Conservation (phyloP, 1,140 invertebrate genomes). For the Rhysida immarginata region DNA sequence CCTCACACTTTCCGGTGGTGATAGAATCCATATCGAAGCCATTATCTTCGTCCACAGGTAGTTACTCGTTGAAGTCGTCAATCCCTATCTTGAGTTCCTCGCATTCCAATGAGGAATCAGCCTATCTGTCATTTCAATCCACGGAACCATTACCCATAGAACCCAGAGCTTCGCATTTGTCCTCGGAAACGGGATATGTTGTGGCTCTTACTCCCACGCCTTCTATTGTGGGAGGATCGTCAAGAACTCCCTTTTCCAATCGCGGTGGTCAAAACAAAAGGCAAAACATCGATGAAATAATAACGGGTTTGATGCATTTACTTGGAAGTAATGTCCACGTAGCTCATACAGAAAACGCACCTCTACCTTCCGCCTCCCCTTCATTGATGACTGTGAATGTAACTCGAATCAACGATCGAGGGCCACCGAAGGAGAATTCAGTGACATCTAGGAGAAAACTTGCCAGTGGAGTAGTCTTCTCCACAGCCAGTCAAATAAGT, state of each 20-base stretch:
- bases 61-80: no score
- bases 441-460: background rate
- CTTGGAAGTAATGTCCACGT: background rate
- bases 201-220: background rate
- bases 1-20: no score
- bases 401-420: conserved; percentile 70
- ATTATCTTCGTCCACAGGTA: no score
- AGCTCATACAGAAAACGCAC: background rate
- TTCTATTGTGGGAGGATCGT: background rate
- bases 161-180: no score
- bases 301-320: background rate
- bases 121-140: no score
- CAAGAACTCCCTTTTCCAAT: background rate
- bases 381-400: conserved; percentile 7
- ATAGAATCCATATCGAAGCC: no score
- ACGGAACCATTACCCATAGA: no score
- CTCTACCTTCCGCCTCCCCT: background rate
- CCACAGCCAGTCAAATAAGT: background rate
- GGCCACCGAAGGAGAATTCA: conserved; percentile 33
- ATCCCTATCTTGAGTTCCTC: no score
- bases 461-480: background rate
- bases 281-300: background rate
- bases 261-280: background rate
- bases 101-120: no score
- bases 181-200: no score